Conservation (phyloP, 2,113 vertebrate species). For the Channa maculata region DNA sequence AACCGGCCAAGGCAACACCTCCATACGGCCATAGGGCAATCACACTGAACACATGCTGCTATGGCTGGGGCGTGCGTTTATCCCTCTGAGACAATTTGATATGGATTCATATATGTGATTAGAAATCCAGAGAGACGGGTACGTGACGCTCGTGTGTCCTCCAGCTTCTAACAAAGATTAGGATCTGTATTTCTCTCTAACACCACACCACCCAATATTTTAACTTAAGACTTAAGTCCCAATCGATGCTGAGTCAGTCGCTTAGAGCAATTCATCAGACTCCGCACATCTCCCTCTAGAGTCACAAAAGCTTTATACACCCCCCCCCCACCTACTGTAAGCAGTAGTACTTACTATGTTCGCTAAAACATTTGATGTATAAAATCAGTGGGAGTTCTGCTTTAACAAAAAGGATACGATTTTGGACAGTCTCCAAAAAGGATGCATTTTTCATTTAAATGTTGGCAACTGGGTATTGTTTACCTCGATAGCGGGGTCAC, state of each 20-base stretch:
- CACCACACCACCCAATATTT: no score
- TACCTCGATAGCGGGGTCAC: constrained; percentile 28
- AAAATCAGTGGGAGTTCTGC: not conserved
- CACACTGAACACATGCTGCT: constrained; percentile 5
- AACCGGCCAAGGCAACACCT: no score
- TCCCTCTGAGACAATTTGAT: not conserved
- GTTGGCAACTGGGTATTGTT: constrained; percentile 18
- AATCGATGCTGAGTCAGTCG: not conserved
- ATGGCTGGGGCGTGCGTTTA: not conserved
- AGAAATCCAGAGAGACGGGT: no score
- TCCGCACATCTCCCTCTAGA: not conserved
- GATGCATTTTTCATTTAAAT: constrained; percentile 11
- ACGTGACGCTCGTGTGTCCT: no score
- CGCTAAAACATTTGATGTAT: not conserved
- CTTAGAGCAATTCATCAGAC: not conserved
- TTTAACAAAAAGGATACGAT: not conserved
- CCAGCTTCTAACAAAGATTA: no score
- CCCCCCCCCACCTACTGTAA: no score
- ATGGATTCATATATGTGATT: not conserved
- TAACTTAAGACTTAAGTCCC: not conserved
- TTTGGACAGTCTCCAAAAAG: not conserved
- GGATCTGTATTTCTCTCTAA: no score
- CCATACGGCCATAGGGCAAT: no score
- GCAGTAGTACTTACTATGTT: no score
- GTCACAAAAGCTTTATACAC: not conserved